A percentile compares a stretch with the other conserved stretches of the same genome.
These are phyloP conservation scores for Nomada hirtipes DNA, from an alignment of 2,888 invertebrate species.

Conservation along the genomic window DNA sequence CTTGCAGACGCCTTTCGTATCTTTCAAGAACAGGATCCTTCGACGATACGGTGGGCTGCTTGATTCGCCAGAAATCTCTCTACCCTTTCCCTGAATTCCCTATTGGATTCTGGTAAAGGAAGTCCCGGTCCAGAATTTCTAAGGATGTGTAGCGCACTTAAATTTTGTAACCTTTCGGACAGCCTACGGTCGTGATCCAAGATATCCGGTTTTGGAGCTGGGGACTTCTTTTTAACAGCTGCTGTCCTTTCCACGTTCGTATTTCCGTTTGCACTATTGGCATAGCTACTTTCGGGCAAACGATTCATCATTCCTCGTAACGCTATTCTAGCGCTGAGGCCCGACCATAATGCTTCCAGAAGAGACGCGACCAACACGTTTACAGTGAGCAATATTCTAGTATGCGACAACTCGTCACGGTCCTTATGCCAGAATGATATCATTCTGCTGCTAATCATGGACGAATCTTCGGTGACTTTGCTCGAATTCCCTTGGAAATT, in stretches of 20 bases:
- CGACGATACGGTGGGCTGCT: constrained; percentile 70
- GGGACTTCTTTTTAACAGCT: constrained; percentile 56
- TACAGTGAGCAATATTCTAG: constrained; percentile 85
- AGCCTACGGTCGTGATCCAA: constrained; percentile 71
- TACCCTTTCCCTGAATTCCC: constrained; percentile 75
- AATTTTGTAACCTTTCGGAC: constrained; percentile 72
- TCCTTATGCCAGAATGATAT: constrained; percentile 50
- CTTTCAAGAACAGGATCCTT: constrained; percentile 59
- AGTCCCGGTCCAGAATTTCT: constrained; percentile 67
- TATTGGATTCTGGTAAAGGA: constrained; percentile 75
- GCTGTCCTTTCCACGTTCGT: constrained; percentile 14
- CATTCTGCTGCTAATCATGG: constrained; percentile 34
- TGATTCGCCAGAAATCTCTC: constrained; percentile 76
- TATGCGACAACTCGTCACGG: constrained; percentile 50
- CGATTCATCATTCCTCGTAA: constrained; percentile 87
- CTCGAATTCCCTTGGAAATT: constrained; percentile 13
- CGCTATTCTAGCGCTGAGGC: constrained; percentile 86
- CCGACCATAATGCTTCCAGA: constrained; percentile 87
- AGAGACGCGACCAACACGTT: constrained; percentile 87
- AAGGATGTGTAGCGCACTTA: constrained; percentile 67
- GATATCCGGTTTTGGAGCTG: constrained; percentile 73
- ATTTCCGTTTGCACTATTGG: constrained; percentile 30
- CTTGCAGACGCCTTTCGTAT: neutral
- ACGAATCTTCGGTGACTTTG: constrained; percentile 35
- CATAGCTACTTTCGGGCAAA: constrained; percentile 61